Base-by-base conservation (phyloP, 2,888 invertebrate genomes). In the Lymantria monacha region DNA sequence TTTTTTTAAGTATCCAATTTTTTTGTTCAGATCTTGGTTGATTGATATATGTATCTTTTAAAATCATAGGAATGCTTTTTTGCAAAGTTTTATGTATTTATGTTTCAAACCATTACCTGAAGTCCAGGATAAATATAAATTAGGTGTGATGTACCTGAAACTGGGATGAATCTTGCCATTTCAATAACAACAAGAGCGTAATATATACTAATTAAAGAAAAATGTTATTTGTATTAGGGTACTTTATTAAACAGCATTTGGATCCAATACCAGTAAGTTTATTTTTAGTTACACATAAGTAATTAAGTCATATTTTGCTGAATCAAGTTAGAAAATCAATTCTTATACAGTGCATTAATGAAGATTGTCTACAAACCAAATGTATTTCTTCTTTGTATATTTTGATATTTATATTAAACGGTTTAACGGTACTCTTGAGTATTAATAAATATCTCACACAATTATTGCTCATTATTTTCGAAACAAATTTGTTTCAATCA, bases 241-340 rank as follows among this genome's bases (percentile, higher is more conserved):
- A 70, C 53, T 80, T 81, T 81, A 81, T 81, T 81, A 64, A 69
- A 79, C 75, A 76, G 76, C 76, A 69, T 76, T 70, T 71, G 57
- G 58, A 58, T 67, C 55, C 60, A 58, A 64, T 70, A 64, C 55
- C 63, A 60, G 66, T 70, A 61, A 55, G 64, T 62, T 38, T 9
- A 14, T 42, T 22, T 22, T 22, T 22, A 22, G 22, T 22, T 22
- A 22, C 22, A 22, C 22, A 30, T 30, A 9, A 7, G 9, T 41
- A 15, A 15, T 41, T 9, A 7, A n/a, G 9, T n/a, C 14, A 41
- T 42, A 42, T 42, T 10, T 42, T 61, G 8, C 58, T 57, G 63
- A 53, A 58, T 67, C 53, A 69, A 70, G 63, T 69, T 63, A 40
- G 66, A 59, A 68, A 72, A 67, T 75, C 76, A 80, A 79, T 77